Conservation (phyloP, 35 echinoderm and acorn worm genomes). For the Acanthaster planci region DNA sequence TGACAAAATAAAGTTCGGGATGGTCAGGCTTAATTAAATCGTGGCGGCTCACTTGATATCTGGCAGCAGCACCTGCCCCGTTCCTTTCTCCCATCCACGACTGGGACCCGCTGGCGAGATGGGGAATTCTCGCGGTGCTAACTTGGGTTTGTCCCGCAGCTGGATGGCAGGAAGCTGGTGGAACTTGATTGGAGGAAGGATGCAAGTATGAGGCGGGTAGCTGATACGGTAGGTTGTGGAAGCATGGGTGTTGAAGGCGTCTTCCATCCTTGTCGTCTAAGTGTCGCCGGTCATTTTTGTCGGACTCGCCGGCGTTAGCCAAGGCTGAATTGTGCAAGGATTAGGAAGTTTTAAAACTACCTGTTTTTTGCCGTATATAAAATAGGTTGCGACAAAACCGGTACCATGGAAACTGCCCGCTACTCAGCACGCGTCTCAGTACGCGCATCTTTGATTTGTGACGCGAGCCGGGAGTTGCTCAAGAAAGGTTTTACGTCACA, state of each 20-base stretch:
- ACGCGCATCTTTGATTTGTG: too few species aligned
- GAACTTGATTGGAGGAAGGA: constrained; percentile 73
- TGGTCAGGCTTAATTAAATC: not conserved
- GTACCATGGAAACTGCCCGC: too few species aligned
- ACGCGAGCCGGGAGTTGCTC: too few species aligned
- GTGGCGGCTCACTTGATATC: constrained; percentile 56
- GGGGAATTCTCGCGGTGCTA: constrained; percentile 78
- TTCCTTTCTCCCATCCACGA: constrained; percentile 54
- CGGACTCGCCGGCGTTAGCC: not conserved
- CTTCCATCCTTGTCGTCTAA: not conserved
- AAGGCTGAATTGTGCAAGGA: not conserved
- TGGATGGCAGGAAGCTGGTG: constrained; percentile 81
- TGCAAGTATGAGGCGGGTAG: constrained; percentile 25
- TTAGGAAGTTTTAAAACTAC: not conserved
- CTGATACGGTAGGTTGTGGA: constrained; percentile 55
- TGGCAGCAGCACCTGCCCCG: constrained; percentile 47
- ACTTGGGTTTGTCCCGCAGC: constrained; percentile 53
- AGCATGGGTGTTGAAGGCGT: not conserved
- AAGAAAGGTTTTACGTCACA: too few species aligned
- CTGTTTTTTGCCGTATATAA: not conserved
- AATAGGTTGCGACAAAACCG: too few species aligned
- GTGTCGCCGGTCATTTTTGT: too few species aligned
- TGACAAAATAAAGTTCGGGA: too few species aligned
- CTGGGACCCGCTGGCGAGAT: constrained; percentile 79
- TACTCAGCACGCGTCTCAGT: too few species aligned